Evolutionary conservation across 53 echinoderm and acorn worm species (phyloP).

Genomic region (Patiria pectinifera): DNA sequence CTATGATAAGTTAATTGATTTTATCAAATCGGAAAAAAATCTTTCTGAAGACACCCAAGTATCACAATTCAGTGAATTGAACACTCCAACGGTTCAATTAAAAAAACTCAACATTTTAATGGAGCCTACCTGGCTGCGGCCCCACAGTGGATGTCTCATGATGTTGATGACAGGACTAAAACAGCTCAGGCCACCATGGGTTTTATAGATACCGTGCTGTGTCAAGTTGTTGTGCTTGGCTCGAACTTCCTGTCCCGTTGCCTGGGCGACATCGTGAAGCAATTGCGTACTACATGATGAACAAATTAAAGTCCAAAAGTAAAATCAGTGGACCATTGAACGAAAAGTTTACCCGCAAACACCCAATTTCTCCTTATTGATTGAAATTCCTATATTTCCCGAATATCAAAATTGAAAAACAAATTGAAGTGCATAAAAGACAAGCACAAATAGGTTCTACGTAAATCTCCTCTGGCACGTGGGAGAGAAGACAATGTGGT

Average conservation of each 20-base stretch:
- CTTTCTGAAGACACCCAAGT: too few species aligned
- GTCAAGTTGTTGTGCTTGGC: conserved; percentile 87
- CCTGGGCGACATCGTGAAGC: conserved; percentile 77
- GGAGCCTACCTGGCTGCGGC: conserved; percentile 85
- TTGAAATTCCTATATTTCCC: too few species aligned
- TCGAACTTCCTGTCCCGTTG: conserved; percentile 85
- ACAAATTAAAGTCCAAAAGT: neutral
- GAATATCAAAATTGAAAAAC: too few species aligned
- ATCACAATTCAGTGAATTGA: neutral
- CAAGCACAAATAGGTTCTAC: too few species aligned
- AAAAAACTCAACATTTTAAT: neutral
- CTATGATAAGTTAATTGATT: too few species aligned
- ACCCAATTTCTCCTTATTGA: neutral
- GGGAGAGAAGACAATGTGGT: too few species aligned
- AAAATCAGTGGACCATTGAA: neutral
- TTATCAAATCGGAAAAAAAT: too few species aligned
- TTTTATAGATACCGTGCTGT: conserved; percentile 48
- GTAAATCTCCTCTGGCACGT: too few species aligned
- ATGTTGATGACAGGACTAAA: conserved; percentile 98
- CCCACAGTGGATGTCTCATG: conserved; percentile 95
- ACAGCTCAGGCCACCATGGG: conserved; percentile 87
- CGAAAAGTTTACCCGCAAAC: too few species aligned
- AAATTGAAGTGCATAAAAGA: too few species aligned
- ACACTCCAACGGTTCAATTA: neutral
- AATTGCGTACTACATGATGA: conserved; percentile 50